Evolutionary conservation across 1,140 invertebrate species (phyloP), one percentile per base, ranked within the genome.

Genomic region (Aricia agestis): DNA sequence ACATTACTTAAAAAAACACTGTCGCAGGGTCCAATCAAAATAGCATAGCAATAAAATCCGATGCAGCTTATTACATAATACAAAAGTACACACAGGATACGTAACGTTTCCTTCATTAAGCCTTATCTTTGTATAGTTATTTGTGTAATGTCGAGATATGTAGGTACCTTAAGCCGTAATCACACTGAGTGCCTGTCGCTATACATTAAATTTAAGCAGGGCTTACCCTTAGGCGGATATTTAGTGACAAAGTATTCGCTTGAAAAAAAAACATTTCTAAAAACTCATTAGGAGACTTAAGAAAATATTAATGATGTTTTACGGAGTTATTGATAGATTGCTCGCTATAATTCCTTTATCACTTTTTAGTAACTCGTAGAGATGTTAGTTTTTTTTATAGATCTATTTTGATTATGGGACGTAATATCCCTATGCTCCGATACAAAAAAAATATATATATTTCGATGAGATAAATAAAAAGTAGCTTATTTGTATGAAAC

Each of bases 171-270:
- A 59, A 70, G 71, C 73, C 75, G 79, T 83, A 88, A 88, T 90
- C 82, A 83, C 45, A 78, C 76, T 78, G 83, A 90, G 86, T 90
- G 87, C 81, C 82, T 84, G 84, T 82, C 84, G 81, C 83, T 78
- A 87, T 90, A 88, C 83, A 87, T 88, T 88, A 82, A 73, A 79
- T 82, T 82, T 81, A 80, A 78, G 76, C 77, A 58, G 70, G 67
- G 71, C 71, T 72, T 78, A 74, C 65, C 69, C 68, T 19, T 13
- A 52, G 11, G 11, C 45, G 13, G 13, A 52, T 52, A 52, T 52
- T 52, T 52, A 52, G 45, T 52, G 45, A 52, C 11, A 52, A 52
- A 52, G 45, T 52, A 52, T 52, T 52, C 13, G 13, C 45, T 52
- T 52, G 10, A 52, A 4, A 52, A 52, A 52, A 52, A 52, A 52